Evolutionary conservation across 2,797 vertebrate genomes (phyloP).

Genomic region (Schizothorax lantsangensis): DNA sequence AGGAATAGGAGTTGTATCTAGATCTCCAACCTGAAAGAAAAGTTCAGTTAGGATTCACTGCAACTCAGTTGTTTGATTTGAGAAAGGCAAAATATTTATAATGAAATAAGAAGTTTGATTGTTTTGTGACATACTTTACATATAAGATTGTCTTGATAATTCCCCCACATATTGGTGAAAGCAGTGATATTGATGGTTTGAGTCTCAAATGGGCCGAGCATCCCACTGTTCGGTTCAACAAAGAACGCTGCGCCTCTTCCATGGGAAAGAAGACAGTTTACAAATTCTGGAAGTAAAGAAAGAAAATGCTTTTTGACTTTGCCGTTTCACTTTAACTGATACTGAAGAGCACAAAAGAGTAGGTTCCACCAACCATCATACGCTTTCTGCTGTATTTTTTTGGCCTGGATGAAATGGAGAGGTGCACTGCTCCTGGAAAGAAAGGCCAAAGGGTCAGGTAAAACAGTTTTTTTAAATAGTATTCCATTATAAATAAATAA

Average conservation of each 20-base stretch:
- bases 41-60: not conserved
- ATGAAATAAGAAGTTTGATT: not conserved
- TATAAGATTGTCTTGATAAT: slow-evolving; percentile 88
- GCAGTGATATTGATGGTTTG: slow-evolving; percentile 82
- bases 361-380: slow-evolving; percentile 65
- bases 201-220: slow-evolving; percentile 82
- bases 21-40: slow-evolving; percentile 83
- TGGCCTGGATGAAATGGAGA: slow-evolving; percentile 66
- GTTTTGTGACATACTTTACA: slow-evolving; percentile 79
- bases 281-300: slow-evolving; percentile 77
- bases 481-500: not conserved
- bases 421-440: slow-evolving; percentile 50
- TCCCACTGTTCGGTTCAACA: slow-evolving; percentile 75
- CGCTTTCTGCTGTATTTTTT: slow-evolving; percentile 73
- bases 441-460: not conserved
- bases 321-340: not conserved
- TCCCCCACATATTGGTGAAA: slow-evolving; percentile 94
- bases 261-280: slow-evolving; percentile 79
- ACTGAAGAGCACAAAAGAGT: slow-evolving; percentile 5
- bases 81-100: not conserved
- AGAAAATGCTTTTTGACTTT: not conserved
- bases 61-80: not conserved
- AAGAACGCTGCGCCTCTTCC: slow-evolving; percentile 88
- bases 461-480: not conserved
- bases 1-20: slow-evolving; percentile 77